Base-by-base conservation (phyloP, 2,113 vertebrate genomes). In the Nothoprocta perdicaria region DNA sequence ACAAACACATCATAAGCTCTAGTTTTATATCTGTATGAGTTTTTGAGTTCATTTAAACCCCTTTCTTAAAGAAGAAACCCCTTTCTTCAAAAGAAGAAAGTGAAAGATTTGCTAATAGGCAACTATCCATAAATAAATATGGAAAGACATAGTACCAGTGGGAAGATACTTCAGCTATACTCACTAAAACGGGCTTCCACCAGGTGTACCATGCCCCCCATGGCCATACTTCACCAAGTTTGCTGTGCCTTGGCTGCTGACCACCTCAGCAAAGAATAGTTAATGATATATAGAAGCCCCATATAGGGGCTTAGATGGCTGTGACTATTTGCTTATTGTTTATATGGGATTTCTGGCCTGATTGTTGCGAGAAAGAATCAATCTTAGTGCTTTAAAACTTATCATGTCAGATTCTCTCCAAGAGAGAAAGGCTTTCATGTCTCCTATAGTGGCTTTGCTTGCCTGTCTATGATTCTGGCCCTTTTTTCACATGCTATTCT, bases 11-110 rank as follows among this genome's bases (percentile, higher is more conserved):
- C 55, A 26, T 9, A 2, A 83, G 43, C 14, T 72, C 41, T 60
- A 43, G 23, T 60, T 86, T 68, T 88, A 85, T n/a, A 41, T 11
- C 17, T 13, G 1, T 29, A 12, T 35, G 23, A 89, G 10, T 84
- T 77, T 67, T 53, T 79, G 62, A 88, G 31, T 80, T 80, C n/a
- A 48, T 43, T 52, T 80, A 58, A 72, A 71, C 63, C 67, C 18
- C 40, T 69, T 79, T 82, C n/a, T 58, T 79, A 72, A 67, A 14
- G 9, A 22, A n/a, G n/a, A n/a, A n/a, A n/a, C n/a, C n/a, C n/a
- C n/a, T n/a, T n/a, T 0, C 0, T 53, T 24, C 35, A 79, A 66
- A n/a, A 46, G 53, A 82, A 79, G 11, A 1, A 71, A 46, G 26
- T 41, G 29, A 82, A 53, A 53, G 50, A 55, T 50, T 80, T 16